A percentile compares a stretch with the other conserved stretches of the same genome.
These are phyloP conservation scores for Drosophila birchii DNA, from an alignment of 2,888 invertebrate species.

Conservation along the genomic window DNA sequence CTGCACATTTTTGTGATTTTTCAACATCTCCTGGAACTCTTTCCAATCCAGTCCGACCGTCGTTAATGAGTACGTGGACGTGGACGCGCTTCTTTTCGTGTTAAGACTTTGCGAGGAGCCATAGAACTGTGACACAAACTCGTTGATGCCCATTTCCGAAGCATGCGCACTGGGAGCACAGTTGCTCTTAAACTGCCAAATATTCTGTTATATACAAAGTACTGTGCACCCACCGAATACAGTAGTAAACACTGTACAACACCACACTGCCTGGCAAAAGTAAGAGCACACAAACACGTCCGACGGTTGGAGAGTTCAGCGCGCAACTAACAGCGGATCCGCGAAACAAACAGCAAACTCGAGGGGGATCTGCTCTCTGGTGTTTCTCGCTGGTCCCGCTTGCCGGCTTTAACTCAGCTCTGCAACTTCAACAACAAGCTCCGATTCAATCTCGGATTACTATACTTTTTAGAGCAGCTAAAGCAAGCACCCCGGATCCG, in stretches of 20 bases:
- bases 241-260: neutral
- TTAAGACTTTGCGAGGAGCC: slow-evolving; percentile 83
- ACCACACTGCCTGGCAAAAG: slow-evolving; percentile 12
- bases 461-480: slow-evolving; percentile 7
- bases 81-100: slow-evolving; percentile 64
- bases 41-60: slow-evolving; percentile 69
- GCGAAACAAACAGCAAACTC: slow-evolving; percentile 23
- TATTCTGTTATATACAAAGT: slow-evolving; percentile 59
- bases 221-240: neutral
- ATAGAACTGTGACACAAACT: slow-evolving; percentile 84
- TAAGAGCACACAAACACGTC: slow-evolving; percentile 52
- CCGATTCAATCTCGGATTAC: neutral
- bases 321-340: slow-evolving; percentile 69
- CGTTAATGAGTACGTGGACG: slow-evolving; percentile 72
- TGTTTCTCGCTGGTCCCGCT: neutral
- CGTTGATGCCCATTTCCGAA: slow-evolving; percentile 83
- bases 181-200: slow-evolving; percentile 54
- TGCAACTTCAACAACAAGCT: slow-evolving; percentile 9
- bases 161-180: slow-evolving; percentile 56
- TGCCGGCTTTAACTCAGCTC: slow-evolving; percentile 12
- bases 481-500: slow-evolving; percentile 27
- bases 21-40: slow-evolving; percentile 81
- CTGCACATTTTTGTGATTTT: slow-evolving; percentile 82
- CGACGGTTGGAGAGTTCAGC: slow-evolving; percentile 68
- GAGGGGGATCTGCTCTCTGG: slow-evolving; percentile 44